These are phyloP conservation scores for Oscheius sp. DNA, from an alignment of 2,888 invertebrate species.

Conservation along the genomic window DNA sequence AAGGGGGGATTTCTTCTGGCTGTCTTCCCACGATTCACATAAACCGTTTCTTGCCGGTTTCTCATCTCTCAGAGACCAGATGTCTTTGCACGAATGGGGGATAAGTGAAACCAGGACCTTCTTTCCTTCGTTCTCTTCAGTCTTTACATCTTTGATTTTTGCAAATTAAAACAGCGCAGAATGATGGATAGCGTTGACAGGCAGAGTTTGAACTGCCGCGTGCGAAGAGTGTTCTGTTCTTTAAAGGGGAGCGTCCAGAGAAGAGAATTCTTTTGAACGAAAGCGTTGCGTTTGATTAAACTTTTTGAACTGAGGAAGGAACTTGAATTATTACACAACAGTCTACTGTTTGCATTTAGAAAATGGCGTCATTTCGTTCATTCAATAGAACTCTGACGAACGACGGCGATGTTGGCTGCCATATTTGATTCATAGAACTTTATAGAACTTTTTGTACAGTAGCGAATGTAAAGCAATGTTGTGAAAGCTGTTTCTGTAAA, in stretches of 20 bases:
- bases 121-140: neutral
- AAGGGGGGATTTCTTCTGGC: neutral
- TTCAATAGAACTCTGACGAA: neutral
- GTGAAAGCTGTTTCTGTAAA: neutral
- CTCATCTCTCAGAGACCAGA: constrained; percentile 3
- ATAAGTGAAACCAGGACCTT: too few relatives aligned
- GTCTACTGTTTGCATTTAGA: neutral
- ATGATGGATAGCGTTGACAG: neutral
- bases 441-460: neutral
- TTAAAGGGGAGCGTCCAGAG: neutral
- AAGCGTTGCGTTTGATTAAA: neutral
- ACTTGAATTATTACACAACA: neutral
- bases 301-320: neutral
- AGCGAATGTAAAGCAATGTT: neutral
- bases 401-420: neutral
- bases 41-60: neutral
- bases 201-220: neutral
- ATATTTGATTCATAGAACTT: neutral
- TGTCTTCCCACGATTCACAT: neutral
- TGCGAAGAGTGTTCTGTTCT: neutral
- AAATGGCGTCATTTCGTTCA: constrained; percentile 14
- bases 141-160: neutral
- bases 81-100: too few relatives aligned
- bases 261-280: neutral
- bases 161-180: neutral